Base-by-base conservation (phyloP, 2,888 invertebrate species). In the Megastigmus dorsalis region DNA sequence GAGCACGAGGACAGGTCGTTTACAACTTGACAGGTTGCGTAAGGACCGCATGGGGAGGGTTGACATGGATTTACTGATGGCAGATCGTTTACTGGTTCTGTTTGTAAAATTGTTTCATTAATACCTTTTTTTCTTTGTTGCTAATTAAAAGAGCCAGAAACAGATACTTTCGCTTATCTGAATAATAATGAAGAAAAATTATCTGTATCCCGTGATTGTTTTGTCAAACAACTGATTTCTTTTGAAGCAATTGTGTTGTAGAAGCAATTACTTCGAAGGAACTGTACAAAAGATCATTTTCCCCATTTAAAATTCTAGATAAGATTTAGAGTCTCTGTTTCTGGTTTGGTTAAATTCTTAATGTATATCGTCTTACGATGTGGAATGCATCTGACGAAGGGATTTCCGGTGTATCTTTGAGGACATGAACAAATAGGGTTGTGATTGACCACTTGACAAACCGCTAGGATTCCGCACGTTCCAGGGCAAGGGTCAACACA, bases 401-500 rank as follows among this genome's bases (percentile, higher is more conserved):
- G 87, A 78, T 95, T 94, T 75, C 96, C 97, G 7, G 93, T 93
- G 85, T 90, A 95, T 79, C 94, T 94, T 36, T 90, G 88, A 28
- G 91, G 90, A 84, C 97, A 97, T 6, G 92, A 93, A 83, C 96
- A 96, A 0, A 94, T 93, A 0, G 95, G 95, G 0, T 93, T 93
- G 82, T 95, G 95, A 78, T 93, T 93, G 5, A 95, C 93, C 23
- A 95, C 93, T 62, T 92, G 90, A 82, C 95, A 96, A 81, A 94
- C 94, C 4, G 95, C 93, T 83, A 94, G 93, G 13, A 93, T 89
- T 48, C 95, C 95, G 86, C 95, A 95, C 33, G 93, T 93, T 43
- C 94, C 95, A 48, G 94, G 93, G 81, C 95, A 96, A 7, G 95
- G 95, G 89, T 95, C 94, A 78, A 91, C 90, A 84, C 95, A 96